Evolutionary conservation across 1,140 invertebrate genomes (phyloP).

Genomic region (Drosophila mauritiana): DNA sequence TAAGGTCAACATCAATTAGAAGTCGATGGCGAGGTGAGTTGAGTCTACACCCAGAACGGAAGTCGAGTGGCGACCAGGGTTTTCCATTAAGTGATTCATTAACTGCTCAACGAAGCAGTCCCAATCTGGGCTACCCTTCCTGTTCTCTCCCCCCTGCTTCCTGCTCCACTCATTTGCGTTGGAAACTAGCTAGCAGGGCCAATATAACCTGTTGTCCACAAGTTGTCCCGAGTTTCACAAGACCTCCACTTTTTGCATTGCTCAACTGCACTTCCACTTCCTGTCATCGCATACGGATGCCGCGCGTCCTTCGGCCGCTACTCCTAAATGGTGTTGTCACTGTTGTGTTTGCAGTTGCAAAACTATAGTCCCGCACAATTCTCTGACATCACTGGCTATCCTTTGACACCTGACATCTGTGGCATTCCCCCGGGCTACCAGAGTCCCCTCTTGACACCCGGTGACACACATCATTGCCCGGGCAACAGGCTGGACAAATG

Average conservation of each 20-base stretch:
- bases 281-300: slow-evolving; percentile 28
- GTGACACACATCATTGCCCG: slow-evolving; percentile 32
- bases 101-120: slow-evolving; percentile 56
- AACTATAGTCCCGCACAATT: slow-evolving; percentile 54
- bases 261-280: slow-evolving; percentile 66
- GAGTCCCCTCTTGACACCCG: slow-evolving; percentile 26
- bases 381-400: slow-evolving; percentile 57
- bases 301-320: slow-evolving; percentile 1
- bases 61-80: slow-evolving; percentile 59
- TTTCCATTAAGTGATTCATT: slow-evolving; percentile 81
- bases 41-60: slow-evolving; percentile 45
- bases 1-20: slow-evolving; percentile 53
- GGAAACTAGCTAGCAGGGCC: slow-evolving; percentile 28
- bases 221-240: background rate
- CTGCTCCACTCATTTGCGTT: slow-evolving; percentile 51
- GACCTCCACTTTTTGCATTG: slow-evolving; percentile 44
- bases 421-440: background rate
- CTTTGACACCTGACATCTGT: slow-evolving; percentile 7
- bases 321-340: slow-evolving; percentile 54
- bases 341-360: slow-evolving; percentile 66
- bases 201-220: slow-evolving; percentile 41
- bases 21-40: slow-evolving; percentile 50
- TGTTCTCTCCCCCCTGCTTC: background rate
- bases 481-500: slow-evolving; percentile 60
- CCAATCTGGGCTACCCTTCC: background rate